A percentile compares a stretch with the other conserved stretches of the same genome.
phyloP scores from a whole-genome alignment of 1,140 invertebrate genomes.

The Pantala flavescens region DNA sequence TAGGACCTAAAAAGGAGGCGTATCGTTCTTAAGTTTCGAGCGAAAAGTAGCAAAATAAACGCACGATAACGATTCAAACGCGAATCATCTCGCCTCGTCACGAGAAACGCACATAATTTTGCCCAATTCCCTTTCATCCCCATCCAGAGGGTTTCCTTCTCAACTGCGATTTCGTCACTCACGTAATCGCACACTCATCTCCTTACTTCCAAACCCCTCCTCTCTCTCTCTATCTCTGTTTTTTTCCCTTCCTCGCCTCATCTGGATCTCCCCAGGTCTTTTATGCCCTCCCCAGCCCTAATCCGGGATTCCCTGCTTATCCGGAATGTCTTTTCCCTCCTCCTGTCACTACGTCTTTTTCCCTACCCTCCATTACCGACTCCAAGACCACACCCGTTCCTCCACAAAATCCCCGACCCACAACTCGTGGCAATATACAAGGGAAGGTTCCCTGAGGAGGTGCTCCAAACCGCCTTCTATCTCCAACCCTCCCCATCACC shows the following conservation, averaged over 20 bases:
- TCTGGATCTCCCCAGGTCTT: too few relatives aligned
- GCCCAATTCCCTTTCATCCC: neutral
- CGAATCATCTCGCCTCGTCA: too few relatives aligned
- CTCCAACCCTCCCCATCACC: neutral
- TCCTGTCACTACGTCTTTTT: neutral
- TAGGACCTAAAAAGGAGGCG: too few relatives aligned
- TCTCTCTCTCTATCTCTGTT: too few relatives aligned
- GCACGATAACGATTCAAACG: too few relatives aligned
- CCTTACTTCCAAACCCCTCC: too few relatives aligned
- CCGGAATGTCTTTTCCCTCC: neutral
- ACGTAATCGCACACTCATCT: too few relatives aligned
- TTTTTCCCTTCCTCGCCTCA: too few relatives aligned
- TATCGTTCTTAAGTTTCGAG: too few relatives aligned
- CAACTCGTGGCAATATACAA: constrained; percentile 1
- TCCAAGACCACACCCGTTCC: neutral
- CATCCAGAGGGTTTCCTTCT: neutral
- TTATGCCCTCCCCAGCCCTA: neutral
- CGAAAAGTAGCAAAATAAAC: too few relatives aligned
- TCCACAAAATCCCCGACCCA: neutral
- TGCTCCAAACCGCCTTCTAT: neutral
- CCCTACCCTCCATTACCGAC: neutral
- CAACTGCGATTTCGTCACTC: too few relatives aligned
- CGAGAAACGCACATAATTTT: too few relatives aligned
- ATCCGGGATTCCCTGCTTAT: neutral
- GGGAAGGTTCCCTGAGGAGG: neutral